A percentile compares a stretch with the other conserved stretches of the same genome.
phyloP scores from a whole-genome alignment of 2,888 invertebrate species.

The Hypomecis punctinalis region DNA sequence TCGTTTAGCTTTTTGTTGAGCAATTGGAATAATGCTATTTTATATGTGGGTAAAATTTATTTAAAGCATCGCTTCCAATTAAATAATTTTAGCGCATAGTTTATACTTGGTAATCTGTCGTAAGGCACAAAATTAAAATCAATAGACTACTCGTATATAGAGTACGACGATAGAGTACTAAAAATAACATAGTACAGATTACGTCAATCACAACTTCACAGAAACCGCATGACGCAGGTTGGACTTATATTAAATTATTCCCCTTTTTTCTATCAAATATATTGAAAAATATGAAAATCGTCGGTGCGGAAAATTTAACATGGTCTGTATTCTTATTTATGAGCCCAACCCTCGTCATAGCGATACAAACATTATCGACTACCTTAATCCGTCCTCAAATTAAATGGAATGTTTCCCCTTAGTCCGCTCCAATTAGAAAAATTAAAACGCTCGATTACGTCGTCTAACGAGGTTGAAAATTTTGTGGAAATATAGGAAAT shows the following conservation, averaged over 20 bases:
- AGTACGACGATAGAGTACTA: too few species aligned
- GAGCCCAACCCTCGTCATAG: conserved; percentile 10
- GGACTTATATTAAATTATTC: neutral
- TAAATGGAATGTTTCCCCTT: conserved; percentile 18
- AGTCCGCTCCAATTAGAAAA: conserved; percentile 14
- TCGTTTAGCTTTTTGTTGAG: too few species aligned
- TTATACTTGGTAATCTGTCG: too few species aligned
- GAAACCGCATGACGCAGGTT: too few species aligned
- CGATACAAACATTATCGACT: conserved; percentile 3
- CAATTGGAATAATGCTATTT: too few species aligned
- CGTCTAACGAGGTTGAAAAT: conserved; percentile 13
- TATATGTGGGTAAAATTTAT: too few species aligned
- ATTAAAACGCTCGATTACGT: conserved; percentile 12
- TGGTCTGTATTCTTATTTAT: neutral
- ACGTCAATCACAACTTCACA: neutral
- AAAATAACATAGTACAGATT: too few species aligned
- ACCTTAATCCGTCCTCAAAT: conserved; percentile 10
- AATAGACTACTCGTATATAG: too few species aligned
- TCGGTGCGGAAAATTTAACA: conserved; percentile 8
- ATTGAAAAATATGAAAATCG: conserved; percentile 9
- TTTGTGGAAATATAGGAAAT: neutral
- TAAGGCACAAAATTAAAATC: too few species aligned
- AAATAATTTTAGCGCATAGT: too few species aligned
- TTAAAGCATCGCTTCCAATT: too few species aligned
- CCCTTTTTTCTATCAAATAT: neutral